Conservation (phyloP, 1,140 invertebrate genomes). For the Lethocerus indicus region DNA sequence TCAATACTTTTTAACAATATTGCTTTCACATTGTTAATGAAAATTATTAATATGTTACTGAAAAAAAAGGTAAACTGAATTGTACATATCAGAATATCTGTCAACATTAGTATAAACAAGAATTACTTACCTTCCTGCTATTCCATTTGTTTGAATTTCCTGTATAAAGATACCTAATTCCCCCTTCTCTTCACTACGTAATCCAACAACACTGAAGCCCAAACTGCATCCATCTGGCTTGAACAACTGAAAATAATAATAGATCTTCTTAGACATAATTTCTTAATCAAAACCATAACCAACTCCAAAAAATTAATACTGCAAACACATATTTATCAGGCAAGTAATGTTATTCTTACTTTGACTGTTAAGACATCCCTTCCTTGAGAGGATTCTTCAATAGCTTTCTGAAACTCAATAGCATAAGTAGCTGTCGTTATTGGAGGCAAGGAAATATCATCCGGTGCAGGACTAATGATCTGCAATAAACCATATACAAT, state of each 20-base stretch:
- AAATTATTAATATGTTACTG: too few species aligned
- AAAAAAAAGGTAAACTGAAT: not conserved
- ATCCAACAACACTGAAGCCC: slow-evolving; percentile 62
- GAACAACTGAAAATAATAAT: slow-evolving; percentile 31
- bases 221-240: slow-evolving; percentile 55
- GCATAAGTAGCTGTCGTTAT: slow-evolving; percentile 40
- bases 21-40: too few species aligned
- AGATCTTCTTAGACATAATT: too few species aligned
- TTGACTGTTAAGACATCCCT: slow-evolving; percentile 39
- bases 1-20: too few species aligned
- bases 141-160: slow-evolving; percentile 53
- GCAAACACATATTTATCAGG: too few species aligned
- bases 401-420: slow-evolving; percentile 42
- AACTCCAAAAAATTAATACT: too few species aligned
- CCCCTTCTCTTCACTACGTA: slow-evolving; percentile 47
- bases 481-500: slow-evolving; percentile 10
- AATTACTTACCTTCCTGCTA: slow-evolving; percentile 45
- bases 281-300: too few species aligned
- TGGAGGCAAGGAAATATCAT: slow-evolving; percentile 30
- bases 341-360: too few species aligned
- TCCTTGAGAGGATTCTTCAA: slow-evolving; percentile 40
- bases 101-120: not conserved
- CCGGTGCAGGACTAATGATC: slow-evolving; percentile 23
- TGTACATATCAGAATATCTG: not conserved
- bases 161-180: slow-evolving; percentile 62